These are phyloP conservation scores for Pachyuromys duprasi DNA, from an alignment of 2,797 vertebrate species.

Conservation along the genomic window DNA sequence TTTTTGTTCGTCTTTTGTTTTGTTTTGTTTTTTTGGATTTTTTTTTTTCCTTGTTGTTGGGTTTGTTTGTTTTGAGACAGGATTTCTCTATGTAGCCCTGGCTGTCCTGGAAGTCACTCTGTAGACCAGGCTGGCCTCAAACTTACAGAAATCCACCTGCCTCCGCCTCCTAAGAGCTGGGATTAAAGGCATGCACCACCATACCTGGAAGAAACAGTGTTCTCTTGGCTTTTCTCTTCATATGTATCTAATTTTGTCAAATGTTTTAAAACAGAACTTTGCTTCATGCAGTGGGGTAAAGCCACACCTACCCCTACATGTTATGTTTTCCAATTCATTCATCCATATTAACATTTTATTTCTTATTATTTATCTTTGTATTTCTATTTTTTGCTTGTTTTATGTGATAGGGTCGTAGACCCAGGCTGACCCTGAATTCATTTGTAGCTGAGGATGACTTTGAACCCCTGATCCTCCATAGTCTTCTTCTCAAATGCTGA, in stretches of 20 bases:
- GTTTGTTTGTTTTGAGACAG: background rate
- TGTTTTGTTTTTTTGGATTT: background rate
- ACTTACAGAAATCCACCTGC: background rate
- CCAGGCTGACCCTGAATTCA: background rate
- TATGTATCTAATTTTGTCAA: conserved; percentile 42
- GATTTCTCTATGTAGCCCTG: background rate
- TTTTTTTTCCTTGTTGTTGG: background rate
- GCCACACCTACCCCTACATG: background rate
- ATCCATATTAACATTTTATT: background rate
- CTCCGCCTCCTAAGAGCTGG: background rate
- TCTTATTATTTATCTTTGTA: background rate
- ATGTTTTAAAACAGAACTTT: conserved; percentile 40
- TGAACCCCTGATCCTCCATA: background rate
- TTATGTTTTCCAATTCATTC: conserved; percentile 24
- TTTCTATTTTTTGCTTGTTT: background rate
- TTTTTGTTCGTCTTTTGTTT: background rate
- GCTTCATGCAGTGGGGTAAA: background rate
- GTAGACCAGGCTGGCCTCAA: background rate
- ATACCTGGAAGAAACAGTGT: background rate
- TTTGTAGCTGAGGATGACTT: background rate
- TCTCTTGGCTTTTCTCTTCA: conserved; percentile 29
- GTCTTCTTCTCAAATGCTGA: background rate
- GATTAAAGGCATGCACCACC: background rate
- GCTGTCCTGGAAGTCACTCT: background rate
- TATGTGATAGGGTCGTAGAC: background rate